Percentiles rank a stretch among this genome's conserved stretches.
phyloP scores from a whole-genome alignment of 2,888 invertebrate species.

The Metellina segmentata region DNA sequence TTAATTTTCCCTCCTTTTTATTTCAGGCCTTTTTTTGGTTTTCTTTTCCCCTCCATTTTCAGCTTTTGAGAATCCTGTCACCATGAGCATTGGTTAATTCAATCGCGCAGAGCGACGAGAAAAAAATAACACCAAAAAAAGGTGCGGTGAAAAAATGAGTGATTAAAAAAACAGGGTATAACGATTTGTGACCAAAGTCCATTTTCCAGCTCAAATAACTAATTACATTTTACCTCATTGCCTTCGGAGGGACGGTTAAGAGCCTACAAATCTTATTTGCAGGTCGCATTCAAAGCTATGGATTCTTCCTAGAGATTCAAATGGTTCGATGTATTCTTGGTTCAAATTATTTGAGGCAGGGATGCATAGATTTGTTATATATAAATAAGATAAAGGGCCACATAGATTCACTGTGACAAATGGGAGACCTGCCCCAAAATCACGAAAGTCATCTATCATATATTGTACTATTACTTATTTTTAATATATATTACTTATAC shows the following conservation, averaged over 20 bases:
- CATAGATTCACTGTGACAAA: too few relatives aligned
- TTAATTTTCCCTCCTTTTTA: constrained; percentile 58
- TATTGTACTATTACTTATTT: too few relatives aligned
- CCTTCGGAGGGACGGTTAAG: constrained; percentile 12
- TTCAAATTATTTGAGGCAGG: too few relatives aligned
- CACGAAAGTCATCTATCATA: too few relatives aligned
- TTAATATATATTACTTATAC: too few relatives aligned
- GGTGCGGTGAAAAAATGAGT: constrained; percentile 51
- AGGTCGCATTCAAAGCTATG: constrained; percentile 15
- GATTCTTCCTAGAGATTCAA: too few relatives aligned
- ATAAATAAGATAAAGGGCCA: too few relatives aligned
- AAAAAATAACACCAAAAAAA: constrained; percentile 23
- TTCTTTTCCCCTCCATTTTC: constrained; percentile 53
- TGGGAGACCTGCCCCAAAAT: too few relatives aligned
- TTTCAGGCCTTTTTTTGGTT: constrained; percentile 11
- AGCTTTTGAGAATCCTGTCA: constrained; percentile 74
- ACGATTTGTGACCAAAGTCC: constrained; percentile 76
- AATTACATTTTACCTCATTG: constrained; percentile 76
- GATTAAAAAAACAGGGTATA: constrained; percentile 74
- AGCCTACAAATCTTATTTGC: constrained; percentile 43
- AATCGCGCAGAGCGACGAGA: constrained; percentile 53
- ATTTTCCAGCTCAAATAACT: constrained; percentile 76
- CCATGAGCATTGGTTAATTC: constrained; percentile 74
- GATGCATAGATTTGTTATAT: too few relatives aligned
- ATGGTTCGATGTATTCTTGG: too few relatives aligned